Percentiles rank a stretch among this genome's conserved stretches.
These are phyloP conservation scores for Pyrgus malvae DNA, from an alignment of 2,888 invertebrate species.

Conservation along the genomic window DNA sequence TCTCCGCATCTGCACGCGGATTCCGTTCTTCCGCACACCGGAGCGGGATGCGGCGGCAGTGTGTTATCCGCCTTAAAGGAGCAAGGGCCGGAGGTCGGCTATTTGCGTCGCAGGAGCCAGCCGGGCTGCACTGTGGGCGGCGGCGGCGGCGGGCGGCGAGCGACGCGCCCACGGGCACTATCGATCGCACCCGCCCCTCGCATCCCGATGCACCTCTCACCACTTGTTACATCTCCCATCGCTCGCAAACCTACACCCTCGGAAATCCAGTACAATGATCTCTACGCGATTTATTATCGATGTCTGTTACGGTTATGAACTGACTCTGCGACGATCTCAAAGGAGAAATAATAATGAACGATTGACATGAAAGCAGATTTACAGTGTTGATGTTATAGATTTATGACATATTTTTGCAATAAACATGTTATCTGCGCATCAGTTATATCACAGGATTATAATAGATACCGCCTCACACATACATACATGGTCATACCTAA, in stretches of 20 bases:
- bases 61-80: too few relatives aligned
- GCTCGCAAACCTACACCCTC: conserved; percentile 20
- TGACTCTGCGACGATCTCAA: too few relatives aligned
- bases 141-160: conserved; percentile 32
- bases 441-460: too few relatives aligned
- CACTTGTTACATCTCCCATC: conserved; percentile 67
- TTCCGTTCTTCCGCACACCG: too few relatives aligned
- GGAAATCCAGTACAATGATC: conserved; percentile 13
- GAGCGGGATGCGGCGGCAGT: too few relatives aligned
- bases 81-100: conserved; percentile 29
- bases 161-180: conserved; percentile 42
- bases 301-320: background rate
- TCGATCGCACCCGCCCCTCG: conserved; percentile 49
- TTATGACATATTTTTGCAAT: too few relatives aligned
- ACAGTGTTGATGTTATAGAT: background rate
- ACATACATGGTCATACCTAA: too few relatives aligned
- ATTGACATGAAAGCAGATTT: too few relatives aligned
- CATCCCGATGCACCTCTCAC: conserved; percentile 53
- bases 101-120: conserved; percentile 28
- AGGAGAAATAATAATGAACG: too few relatives aligned
- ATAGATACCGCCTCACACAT: too few relatives aligned
- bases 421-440: too few relatives aligned
- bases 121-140: conserved; percentile 25
- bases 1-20: too few relatives aligned
- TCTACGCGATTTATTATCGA: conserved; percentile 8